Evolutionary conservation across 2,888 invertebrate genomes (phyloP), one percentile per base, ranked within the genome.

Genomic region (Agrypnus murinus): DNA sequence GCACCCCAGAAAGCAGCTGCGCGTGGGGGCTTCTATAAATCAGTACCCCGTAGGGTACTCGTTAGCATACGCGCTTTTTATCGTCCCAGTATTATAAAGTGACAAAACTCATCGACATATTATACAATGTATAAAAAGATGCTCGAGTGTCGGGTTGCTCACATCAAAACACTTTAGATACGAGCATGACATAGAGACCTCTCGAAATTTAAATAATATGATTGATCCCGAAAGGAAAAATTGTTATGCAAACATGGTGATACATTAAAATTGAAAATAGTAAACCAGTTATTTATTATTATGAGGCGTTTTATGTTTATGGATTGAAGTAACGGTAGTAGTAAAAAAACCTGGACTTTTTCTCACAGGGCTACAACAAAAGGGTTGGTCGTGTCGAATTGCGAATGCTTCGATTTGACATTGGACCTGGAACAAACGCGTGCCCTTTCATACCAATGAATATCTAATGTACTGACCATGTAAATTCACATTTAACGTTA

Each of bases 321-420:
- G 48, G 58, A 58, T 65, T 45, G 45, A 7, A 10, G 40, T 31
- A 59, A 66, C 67, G 67, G 34, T 50, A 59, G 50, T 9, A 25
- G 1, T 2, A 19, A 36, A 43, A 17, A 60, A 62, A 57, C 45
- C 60, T 66, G 71, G 43, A 55, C 46, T 40, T 66, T 71, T 71
- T 70, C 70, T 71, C 71, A 66, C 69, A 69, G 32, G 19, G 32
- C 31, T 58, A 45, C 58, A 58, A 50, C 45, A 69, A 74, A 77
- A 77, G 78, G 78, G 77, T 77, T 77, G 75, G 64, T 67, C 77
- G 77, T 74, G 74, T 77, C 77, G 74, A 78, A 78, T 78, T 75
- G 76, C 73, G 63, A 75, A 74, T 74, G 72, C 60, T 71, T 71
- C 71, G 72, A 73, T 75, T 75, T 74, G 74, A 76, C 70, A 75